A percentile compares a stretch with the other conserved stretches of the same genome.
These are phyloP conservation scores for Xanthorhoe designata DNA, from an alignment of 2,888 invertebrate species.

Conservation along the genomic window DNA sequence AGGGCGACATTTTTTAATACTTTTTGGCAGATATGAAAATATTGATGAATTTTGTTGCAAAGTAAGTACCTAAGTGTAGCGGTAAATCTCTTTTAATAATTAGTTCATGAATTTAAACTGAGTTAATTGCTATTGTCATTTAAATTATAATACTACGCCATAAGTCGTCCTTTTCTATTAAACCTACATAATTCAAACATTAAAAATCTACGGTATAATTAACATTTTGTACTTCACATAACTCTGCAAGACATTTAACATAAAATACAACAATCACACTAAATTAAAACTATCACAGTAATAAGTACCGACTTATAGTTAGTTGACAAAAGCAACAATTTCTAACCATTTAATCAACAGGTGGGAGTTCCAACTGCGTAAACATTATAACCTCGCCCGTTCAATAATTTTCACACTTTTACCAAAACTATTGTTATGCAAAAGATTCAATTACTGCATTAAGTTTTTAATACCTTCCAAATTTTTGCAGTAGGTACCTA, in stretches of 20 bases:
- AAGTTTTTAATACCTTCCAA: no score
- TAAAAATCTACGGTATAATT: neutral
- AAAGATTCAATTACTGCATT: no score
- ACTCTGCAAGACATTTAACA: conserved; percentile 1
- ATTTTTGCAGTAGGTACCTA: no score
- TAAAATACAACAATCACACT: conserved; percentile 33
- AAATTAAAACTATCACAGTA: conserved; percentile 71
- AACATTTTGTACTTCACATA: conserved; percentile 25
- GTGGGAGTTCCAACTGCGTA: no score
- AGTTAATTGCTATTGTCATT: neutral
- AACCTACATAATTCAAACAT: neutral
- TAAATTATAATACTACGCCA: no score
- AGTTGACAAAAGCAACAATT: conserved; percentile 17
- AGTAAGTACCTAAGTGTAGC: no score
- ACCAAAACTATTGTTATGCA: no score
- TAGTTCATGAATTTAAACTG: no score
- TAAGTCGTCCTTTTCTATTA: neutral
- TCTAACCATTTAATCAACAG: neutral
- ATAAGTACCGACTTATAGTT: conserved; percentile 31
- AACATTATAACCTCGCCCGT: no score
- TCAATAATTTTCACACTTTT: no score
- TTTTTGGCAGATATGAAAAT: neutral
- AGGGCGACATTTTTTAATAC: neutral
- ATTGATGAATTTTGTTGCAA: no score
- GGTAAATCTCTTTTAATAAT: no score